These are phyloP conservation scores for Acanthis flammea DNA, from an alignment of 2,797 vertebrate species.

Conservation along the genomic window DNA sequence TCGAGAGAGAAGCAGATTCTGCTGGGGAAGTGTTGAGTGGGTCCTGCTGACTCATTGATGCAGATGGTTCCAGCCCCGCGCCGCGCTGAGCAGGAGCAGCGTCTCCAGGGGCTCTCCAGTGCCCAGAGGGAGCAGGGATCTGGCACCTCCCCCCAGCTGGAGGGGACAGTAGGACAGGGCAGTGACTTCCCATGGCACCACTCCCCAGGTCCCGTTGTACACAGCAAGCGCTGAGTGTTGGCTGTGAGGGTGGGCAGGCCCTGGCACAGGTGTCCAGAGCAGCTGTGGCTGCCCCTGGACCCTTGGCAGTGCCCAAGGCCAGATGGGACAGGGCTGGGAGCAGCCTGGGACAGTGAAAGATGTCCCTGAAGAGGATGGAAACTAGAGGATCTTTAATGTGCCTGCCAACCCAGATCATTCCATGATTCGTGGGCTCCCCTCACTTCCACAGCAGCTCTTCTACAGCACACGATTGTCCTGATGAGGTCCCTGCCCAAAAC, in stretches of 20 bases:
- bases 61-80: not conserved
- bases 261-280: not conserved
- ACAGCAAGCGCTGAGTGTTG: accelerated
- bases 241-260: accelerated
- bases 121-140: not conserved
- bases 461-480: not conserved
- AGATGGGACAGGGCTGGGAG: accelerated
- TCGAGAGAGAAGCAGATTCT: constrained; percentile 31
- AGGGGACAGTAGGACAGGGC: not conserved
- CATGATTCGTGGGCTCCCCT: accelerated
- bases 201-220: accelerated
- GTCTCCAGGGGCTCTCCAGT: not conserved
- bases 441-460: not conserved
- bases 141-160: accelerated
- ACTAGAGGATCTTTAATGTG: not conserved
- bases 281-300: not conserved
- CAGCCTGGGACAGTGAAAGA: accelerated
- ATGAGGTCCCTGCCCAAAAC: accelerated
- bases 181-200: accelerated
- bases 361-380: not conserved
- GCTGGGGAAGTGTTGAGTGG: constrained; percentile 40
- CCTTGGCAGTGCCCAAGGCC: not conserved
- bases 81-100: not conserved
- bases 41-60: constrained; percentile 57
- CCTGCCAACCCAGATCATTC: not conserved